Base-by-base conservation (phyloP, 2,797 vertebrate species). In the Poecilia gillii region DNA sequence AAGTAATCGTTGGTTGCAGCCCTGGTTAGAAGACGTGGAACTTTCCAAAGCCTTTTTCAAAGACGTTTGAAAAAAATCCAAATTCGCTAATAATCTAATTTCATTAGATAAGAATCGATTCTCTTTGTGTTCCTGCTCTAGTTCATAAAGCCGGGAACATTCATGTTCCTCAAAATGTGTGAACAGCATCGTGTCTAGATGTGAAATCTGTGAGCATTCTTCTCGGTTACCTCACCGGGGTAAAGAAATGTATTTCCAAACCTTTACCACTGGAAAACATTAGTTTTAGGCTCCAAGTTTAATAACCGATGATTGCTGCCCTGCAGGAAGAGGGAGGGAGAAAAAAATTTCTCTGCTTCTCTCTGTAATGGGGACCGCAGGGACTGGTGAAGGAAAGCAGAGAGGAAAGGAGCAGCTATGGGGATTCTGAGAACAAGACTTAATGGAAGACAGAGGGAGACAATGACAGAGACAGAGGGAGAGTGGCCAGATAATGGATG, bases 301-400 rank as follows among this genome's bases (percentile, higher is more conserved):
- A 73, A 80, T 71, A 59, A 47, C 75, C 71, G 62, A 81, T 85
- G 81, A 85, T 85, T 66, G 49, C 45, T 77, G 85, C 85, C 83
- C 59, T 31, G 0, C 23, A 82, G 82, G 78, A 82, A 33, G 8
- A 23, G 25, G 28, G 76, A 82, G 43, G 3, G 0, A 11, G 7
- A 64, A 72, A 72, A 51, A 59, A 46, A 57, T 1, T 6, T 82
- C 76, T 83, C 77, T 77, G 53, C 80, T 88, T 76, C 85, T 23
- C n/a, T 75, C 81, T 70, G 74, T 92, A 90, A 90, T 90, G 74
- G 83, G 77, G 75, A 79, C 86, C 70, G 13, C 81, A 75, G 90
- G 87, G 84, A 90, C 75, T 33, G 83, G 80, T 80, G 68, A 72
- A 76, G 73, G 70, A 73, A 78, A 86, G 78, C 74, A n/a, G 80